Percentiles rank a stretch among this genome's conserved stretches.
These are phyloP conservation scores for Scaptomyza graminum DNA, from an alignment of 1,140 invertebrate species.

Conservation along the genomic window DNA sequence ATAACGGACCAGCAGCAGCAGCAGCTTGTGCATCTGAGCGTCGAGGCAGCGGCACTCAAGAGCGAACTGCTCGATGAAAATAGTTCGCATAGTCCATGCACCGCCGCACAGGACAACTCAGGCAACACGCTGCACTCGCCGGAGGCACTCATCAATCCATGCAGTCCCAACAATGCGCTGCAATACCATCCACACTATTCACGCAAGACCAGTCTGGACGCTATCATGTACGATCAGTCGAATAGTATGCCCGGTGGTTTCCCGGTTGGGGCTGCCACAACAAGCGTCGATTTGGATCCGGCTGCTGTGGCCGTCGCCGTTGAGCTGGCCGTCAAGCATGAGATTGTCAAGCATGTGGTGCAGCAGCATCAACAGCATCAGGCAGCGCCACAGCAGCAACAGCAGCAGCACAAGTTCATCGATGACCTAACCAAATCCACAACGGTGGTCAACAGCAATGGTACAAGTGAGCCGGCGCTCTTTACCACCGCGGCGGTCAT, in stretches of 20 bases:
- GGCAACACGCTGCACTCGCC: conserved; percentile 42
- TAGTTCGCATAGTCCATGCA: conserved; percentile 86
- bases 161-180: conserved; percentile 61
- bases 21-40: conserved; percentile 76
- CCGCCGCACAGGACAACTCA: conserved; percentile 70
- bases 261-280: conserved; percentile 51
- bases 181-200: conserved; percentile 66
- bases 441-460: conserved; percentile 65
- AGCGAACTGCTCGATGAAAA: conserved; percentile 89
- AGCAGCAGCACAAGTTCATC: conserved; percentile 82
- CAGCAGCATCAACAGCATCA: conserved; percentile 69
- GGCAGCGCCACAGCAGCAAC: conserved; percentile 74
- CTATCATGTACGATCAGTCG: conserved; percentile 78
- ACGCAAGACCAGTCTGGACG: conserved; percentile 71
- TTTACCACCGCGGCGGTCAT: conserved; percentile 62
- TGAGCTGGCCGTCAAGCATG: conserved; percentile 85
- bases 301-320: conserved; percentile 80
- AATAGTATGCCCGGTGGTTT: conserved; percentile 77
- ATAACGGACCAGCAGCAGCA: conserved; percentile 74
- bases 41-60: conserved; percentile 85
- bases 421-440: conserved; percentile 77
- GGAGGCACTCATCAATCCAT: conserved; percentile 62
- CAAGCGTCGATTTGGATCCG: conserved; percentile 58
- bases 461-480: conserved; percentile 53
- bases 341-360: conserved; percentile 81